Evolutionary conservation across 2,797 vertebrate genomes (phyloP).

Genomic region (Percopsis omiscomaycus): DNA sequence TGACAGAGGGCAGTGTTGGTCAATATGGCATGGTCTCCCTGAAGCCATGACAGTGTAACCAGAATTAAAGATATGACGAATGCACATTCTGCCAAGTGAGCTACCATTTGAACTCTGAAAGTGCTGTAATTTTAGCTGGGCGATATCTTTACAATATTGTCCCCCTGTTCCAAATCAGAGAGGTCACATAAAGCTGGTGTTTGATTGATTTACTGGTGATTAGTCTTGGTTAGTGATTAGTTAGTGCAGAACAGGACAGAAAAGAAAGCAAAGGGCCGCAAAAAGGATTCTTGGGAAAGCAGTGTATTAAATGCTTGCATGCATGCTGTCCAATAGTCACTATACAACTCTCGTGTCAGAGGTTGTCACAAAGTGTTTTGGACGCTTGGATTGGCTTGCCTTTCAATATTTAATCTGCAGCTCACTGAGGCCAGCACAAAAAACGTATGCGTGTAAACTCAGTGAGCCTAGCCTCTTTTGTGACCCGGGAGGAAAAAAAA

Average conservation of each 20-base stretch:
- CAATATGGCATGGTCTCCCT: not conserved
- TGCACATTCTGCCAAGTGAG: no score
- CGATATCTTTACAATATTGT: not conserved
- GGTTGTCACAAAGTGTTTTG: not conserved
- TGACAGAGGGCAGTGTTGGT: not conserved
- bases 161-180: not conserved
- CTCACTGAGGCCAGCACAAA: not conserved
- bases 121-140: not conserved
- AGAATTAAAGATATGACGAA: not conserved
- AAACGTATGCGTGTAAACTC: not conserved
- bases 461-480: not conserved
- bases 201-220: conserved; percentile 25
- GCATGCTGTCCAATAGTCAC: conserved; percentile 48
- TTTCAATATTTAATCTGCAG: conserved; percentile 7
- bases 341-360: not conserved
- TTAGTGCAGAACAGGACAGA: conserved; percentile 60
- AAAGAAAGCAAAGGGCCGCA: conserved; percentile 34
- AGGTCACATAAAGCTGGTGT: not conserved
- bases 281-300: conserved; percentile 32
- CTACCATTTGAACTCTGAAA: not conserved
- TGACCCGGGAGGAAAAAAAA: not conserved
- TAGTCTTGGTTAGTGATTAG: conserved; percentile 55
- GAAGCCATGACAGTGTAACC: not conserved
- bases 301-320: conserved; percentile 26
- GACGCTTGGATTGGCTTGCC: not conserved